These are phyloP conservation scores for Zosterops hypoxanthus DNA, from an alignment of 2,113 vertebrate species.

Conservation along the genomic window DNA sequence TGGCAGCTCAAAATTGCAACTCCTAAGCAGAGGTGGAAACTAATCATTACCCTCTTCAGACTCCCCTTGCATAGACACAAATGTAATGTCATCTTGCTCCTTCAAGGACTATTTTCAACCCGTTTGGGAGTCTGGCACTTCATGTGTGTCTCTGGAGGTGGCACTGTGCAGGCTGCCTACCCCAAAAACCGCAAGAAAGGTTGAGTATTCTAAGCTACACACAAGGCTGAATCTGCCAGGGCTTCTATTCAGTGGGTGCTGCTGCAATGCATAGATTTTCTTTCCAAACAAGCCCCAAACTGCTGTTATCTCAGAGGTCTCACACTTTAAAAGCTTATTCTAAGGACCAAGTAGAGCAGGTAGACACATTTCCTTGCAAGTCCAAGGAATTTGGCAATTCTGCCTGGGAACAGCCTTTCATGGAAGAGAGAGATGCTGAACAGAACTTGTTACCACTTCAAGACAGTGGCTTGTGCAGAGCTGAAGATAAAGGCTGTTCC, in stretches of 20 bases:
- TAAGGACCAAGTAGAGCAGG: background rate
- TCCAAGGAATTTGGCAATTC: background rate
- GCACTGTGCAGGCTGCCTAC: background rate
- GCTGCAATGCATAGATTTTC: background rate
- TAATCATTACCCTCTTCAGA: background rate
- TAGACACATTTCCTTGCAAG: rapidly evolving
- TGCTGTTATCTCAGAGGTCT: background rate
- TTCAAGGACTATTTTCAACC: background rate
- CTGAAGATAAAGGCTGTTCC: background rate
- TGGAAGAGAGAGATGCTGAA: background rate
- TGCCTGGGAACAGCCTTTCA: background rate
- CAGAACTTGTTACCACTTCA: background rate
- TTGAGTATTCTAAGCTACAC: background rate
- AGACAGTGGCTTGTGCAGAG: background rate
- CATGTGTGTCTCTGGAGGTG: background rate
- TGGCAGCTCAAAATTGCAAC: background rate
- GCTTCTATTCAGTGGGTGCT: background rate
- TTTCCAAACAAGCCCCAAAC: background rate
- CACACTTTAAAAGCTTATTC: background rate
- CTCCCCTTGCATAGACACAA: background rate
- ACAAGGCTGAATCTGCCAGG: background rate
- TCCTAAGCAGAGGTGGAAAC: background rate
- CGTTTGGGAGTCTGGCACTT: background rate
- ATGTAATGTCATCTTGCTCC: background rate
- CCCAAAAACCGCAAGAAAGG: background rate